Conservation (phyloP, 2,888 invertebrate genomes). For the Leptinotarsa juncta region DNA sequence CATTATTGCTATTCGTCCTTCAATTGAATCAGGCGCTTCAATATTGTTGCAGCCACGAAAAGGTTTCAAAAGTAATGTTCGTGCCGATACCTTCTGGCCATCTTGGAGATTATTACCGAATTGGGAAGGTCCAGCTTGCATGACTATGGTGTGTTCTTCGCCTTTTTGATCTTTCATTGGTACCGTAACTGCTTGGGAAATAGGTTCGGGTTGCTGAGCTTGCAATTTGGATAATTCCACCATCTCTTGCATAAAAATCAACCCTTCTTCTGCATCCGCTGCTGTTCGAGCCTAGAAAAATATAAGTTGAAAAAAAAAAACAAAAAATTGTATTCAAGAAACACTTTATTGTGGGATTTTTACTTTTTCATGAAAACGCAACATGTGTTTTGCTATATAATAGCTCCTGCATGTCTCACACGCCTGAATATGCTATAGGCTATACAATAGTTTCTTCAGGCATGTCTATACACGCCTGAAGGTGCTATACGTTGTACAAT, state of each 20-base stretch:
- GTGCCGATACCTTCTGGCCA: slow-evolving; percentile 74
- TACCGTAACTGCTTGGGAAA: slow-evolving; percentile 68
- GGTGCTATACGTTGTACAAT: too few species aligned
- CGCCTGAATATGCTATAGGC: too few species aligned
- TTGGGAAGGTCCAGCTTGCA: slow-evolving; percentile 90
- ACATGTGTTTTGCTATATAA: too few species aligned
- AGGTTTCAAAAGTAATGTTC: slow-evolving; percentile 76
- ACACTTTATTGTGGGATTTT: not conserved
- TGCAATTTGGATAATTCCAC: slow-evolving; percentile 86
- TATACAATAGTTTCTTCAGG: too few species aligned
- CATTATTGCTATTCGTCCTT: slow-evolving; percentile 85
- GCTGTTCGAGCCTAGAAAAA: slow-evolving; percentile 81
- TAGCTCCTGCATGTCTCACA: too few species aligned
- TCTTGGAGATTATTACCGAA: slow-evolving; percentile 84
- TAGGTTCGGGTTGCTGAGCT: slow-evolving; percentile 69
- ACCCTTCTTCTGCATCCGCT: slow-evolving; percentile 90
- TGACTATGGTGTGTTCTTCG: slow-evolving; percentile 56
- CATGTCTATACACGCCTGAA: too few species aligned
- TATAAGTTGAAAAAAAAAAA: slow-evolving; percentile 21
- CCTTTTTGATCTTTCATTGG: slow-evolving; percentile 61
- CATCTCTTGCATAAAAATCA: slow-evolving; percentile 98
- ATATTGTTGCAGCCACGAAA: slow-evolving; percentile 75
- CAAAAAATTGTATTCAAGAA: not conserved
- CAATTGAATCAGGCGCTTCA: slow-evolving; percentile 70
- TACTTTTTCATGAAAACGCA: too few species aligned